Base-by-base conservation (phyloP, 1,140 invertebrate genomes). In the Bicyclus anynana region DNA sequence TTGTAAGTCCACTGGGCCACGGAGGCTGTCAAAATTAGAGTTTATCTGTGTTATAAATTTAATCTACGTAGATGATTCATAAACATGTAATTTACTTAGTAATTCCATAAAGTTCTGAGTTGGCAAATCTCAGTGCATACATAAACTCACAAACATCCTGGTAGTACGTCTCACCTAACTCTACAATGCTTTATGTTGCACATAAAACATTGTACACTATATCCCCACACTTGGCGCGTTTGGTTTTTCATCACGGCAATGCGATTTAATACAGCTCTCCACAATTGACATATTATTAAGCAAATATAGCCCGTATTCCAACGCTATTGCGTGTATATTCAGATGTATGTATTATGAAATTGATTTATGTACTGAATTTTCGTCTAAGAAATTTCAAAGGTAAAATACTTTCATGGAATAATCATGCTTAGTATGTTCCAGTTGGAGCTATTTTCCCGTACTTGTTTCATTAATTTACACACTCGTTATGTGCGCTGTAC, bases 161-260 rank as follows among this genome's bases (percentile, higher is more conserved):
- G 20, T 52, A 18, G 42, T 46, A 35, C 29, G 33, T 46, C 21
- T 14, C 13, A 37, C 27, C 23, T 35, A 50, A 27, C 26, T 33
- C 29, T 33, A 33, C 29, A 12, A 33, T 33, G 29, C 12, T 50
- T 26, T 20, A 23, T 23, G 23, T 23, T 23, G 23, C 38, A 27
- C 57, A 37, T 53, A 59, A 59, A 59, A 47, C 27, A 29, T 46
- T 26, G 18, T 6, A 27, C 46, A 53, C 18, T 18, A 47, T 42
- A 37, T 59, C 46, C 48, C n/a, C 37, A 53, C 47, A 59, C 49
- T 59, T 38, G 40, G 50, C 50, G 40, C 42, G 42, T 53, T 53
- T 12, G 51, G 21, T 35, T 59, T 59, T 59, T 59, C 57, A 59
- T 53, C 57, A 59, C 33, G 53, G 44, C 53, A 20, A 29, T 21